phyloP scores from a whole-genome alignment of 2,113 vertebrate genomes.

The Orientallactaga bullata region DNA sequence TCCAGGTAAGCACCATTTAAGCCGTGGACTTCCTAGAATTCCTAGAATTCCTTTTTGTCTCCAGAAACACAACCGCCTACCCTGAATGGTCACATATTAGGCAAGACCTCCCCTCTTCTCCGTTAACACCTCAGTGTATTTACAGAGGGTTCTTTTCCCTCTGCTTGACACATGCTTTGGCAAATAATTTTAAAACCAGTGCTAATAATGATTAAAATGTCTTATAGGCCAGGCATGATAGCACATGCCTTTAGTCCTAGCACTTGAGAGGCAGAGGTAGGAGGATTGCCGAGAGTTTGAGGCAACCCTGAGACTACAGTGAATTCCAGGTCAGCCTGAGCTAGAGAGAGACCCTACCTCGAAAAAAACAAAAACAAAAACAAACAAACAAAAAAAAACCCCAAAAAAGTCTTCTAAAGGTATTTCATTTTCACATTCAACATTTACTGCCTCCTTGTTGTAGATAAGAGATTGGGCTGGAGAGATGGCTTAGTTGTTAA shows the following conservation, averaged over 20 bases:
- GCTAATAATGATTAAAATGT: neutral
- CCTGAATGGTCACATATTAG: neutral
- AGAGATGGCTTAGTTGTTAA: no score
- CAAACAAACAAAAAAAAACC: no score
- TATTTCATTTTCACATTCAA: conserved; percentile 19
- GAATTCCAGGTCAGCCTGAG: no score
- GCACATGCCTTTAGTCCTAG: no score
- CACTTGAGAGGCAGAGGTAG: no score
- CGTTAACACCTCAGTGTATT: neutral
- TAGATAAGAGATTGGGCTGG: neutral
- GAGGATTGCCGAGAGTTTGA: no score
- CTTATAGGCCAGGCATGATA: no score
- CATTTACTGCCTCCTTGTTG: neutral
- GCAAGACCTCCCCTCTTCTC: neutral
- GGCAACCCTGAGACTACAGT: no score
- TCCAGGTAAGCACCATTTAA: neutral
- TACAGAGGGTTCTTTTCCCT: neutral
- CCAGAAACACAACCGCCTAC: neutral
- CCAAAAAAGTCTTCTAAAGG: conserved; percentile 1
- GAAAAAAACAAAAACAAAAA: no score
- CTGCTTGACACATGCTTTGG: neutral
- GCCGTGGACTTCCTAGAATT: neutral
- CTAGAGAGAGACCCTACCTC: no score
- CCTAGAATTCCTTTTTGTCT: neutral
- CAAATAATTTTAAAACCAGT: neutral